Evolutionary conservation across 2,797 vertebrate species (phyloP).

Genomic region (Lepus oiostolus): DNA sequence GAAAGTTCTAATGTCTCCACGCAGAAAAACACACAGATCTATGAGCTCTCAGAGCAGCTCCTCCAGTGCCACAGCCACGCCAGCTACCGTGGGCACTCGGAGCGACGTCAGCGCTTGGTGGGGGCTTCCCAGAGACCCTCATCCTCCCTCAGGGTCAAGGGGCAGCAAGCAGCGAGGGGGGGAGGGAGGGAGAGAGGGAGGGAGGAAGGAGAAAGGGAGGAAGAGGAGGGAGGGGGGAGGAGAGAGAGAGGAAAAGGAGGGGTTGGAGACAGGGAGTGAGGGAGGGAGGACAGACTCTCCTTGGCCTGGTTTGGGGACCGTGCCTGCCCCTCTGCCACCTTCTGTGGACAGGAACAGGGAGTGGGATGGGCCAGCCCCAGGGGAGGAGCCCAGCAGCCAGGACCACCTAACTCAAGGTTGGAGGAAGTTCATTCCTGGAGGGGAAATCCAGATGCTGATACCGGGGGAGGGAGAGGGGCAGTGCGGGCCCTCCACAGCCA

Average conservation of each 20-base stretch:
- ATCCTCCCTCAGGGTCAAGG: background rate
- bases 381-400: background rate
- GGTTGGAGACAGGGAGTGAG: accelerated
- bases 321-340: background rate
- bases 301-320: background rate
- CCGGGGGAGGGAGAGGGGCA: too few species aligned
- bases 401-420: background rate
- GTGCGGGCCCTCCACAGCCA: too few species aligned
- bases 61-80: accelerated
- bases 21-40: background rate
- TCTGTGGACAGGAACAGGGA: background rate
- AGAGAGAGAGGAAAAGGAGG: accelerated
- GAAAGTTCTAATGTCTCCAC: background rate
- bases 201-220: accelerated
- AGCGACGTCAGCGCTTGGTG: background rate
- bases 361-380: too few species aligned
- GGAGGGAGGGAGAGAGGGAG: background rate
- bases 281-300: background rate
- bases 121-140: background rate
- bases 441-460: background rate
- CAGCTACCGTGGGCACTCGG: background rate
- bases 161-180: too few species aligned
- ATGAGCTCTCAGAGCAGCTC: background rate
- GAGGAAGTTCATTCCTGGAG: background rate
- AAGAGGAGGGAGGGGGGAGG: accelerated